Percentiles rank a stretch among this genome's conserved stretches.
Conservation (phyloP, 2,797 vertebrate species). For the Sebastes vulpes region DNA sequence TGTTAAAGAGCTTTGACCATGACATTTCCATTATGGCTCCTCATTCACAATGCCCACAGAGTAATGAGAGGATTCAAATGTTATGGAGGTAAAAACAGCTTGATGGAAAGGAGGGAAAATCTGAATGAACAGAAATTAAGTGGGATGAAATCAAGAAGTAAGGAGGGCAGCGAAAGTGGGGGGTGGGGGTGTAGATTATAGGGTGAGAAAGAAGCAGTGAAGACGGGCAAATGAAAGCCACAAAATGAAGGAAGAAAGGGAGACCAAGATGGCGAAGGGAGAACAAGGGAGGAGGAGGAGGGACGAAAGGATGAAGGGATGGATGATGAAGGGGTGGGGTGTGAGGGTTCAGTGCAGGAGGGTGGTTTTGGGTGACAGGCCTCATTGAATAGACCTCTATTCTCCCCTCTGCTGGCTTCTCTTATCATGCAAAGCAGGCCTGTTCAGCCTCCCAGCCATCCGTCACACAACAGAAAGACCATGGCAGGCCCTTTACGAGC, state of each 20-base stretch:
- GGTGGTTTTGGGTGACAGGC: constrained; percentile 85
- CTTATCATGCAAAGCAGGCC: constrained; percentile 89
- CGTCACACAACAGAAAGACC: constrained; percentile 89
- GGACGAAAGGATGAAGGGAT: constrained; percentile 74
- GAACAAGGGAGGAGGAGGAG: constrained; percentile 63
- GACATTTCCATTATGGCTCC: constrained; percentile 56
- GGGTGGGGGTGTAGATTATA: constrained; percentile 52
- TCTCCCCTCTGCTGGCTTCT: constrained; percentile 81
- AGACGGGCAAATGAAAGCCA: constrained; percentile 61
- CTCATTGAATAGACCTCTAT: constrained; percentile 86
- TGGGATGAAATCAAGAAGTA: constrained; percentile 83
- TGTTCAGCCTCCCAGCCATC: constrained; percentile 88
- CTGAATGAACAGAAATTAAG: constrained; percentile 83
- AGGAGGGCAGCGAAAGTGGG: constrained; percentile 47
- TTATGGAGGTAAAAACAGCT: constrained; percentile 60
- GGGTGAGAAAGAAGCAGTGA: constrained; percentile 61
- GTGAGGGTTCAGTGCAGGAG: constrained; percentile 61
- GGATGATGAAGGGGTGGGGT: constrained; percentile 81
- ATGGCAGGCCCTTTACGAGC: constrained; percentile 89
- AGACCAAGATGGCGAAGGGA: constrained; percentile 57
- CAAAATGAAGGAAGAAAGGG: constrained; percentile 76
- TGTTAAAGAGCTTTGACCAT: constrained; percentile 48
- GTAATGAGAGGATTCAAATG: constrained; percentile 71
- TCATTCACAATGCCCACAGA: constrained; percentile 46
- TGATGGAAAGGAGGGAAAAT: constrained; percentile 84